Base-by-base conservation (phyloP, 2,113 vertebrate genomes). In the Osmerus mordax region DNA sequence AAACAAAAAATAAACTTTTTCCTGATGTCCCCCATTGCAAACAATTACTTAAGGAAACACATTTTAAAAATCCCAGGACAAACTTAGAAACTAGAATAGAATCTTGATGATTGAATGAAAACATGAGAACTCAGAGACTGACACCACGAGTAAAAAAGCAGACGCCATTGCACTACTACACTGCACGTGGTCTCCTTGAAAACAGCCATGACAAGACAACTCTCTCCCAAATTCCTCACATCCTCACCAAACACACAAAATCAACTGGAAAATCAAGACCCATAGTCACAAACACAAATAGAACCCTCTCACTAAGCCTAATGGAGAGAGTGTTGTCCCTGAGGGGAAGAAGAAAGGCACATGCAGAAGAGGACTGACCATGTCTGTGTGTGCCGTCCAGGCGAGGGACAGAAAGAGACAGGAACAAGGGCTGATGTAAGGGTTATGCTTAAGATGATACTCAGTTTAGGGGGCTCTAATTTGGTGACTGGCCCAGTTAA, bases 401-500 rank as follows among this genome's bases (percentile, higher is more conserved):
- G 76, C 36, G 51, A 76, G 77, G 65, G 41, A 82, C 72, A 81
- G 83, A 88, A 91, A 89, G 92, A 90, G 89, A 87, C 78, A 23
- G 73, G 63, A 73, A 53, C 5, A 67, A 78, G 83, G 72, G 87
- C 77, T 83, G 86, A 67, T 65, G 77, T 78, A 8, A 82, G 56
- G 36, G 78, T 93, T 83, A 91, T 86, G 70, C 89, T 91, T 81
- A 87, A 93, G 89, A 92, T 81, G 90, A 85, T 80, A 86, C 74
- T 83, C 65, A 11, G 78, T 65, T 81, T 71, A 80, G 14, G 86
- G 90, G 83, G 86, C 91, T 94, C 93, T 94, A 95, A 95, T 92
- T 94, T 94, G 89, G 94, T 93, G 67, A 12, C 91, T 89, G 81
- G 86, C 92, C 88, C 87, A 81, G 88, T 81, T 77, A 54, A 81